These are phyloP conservation scores for Recurvirostra avosetta DNA, from an alignment of 2,113 vertebrate genomes.

Conservation along the genomic window DNA sequence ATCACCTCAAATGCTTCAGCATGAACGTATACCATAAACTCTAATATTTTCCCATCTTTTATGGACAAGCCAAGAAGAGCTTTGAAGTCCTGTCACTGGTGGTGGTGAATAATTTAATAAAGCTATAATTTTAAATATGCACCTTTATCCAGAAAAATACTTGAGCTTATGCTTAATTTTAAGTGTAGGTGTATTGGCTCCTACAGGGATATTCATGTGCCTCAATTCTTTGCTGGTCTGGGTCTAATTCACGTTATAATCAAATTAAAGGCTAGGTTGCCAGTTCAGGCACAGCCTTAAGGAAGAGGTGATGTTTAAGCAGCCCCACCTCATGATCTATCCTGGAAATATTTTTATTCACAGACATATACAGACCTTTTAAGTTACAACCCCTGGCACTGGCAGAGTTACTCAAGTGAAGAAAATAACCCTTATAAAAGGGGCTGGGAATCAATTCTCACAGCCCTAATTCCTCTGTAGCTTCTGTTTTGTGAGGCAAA, in stretches of 20 bases:
- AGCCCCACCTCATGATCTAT: background rate
- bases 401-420: background rate
- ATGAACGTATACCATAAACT: background rate
- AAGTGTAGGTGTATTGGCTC: background rate
- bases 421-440: background rate
- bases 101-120: constrained; percentile 24
- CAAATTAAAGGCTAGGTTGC: background rate
- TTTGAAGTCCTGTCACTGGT: background rate
- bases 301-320: background rate
- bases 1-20: constrained; percentile 4
- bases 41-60: background rate
- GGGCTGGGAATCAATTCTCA: background rate
- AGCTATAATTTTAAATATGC: background rate
- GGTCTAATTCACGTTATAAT: background rate
- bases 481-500: background rate
- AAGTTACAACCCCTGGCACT: background rate
- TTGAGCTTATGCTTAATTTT: background rate
- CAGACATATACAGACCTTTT: background rate
- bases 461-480: background rate
- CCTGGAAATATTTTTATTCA: background rate
- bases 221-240: background rate
- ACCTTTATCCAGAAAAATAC: background rate
- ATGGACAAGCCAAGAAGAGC: background rate
- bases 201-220: background rate
- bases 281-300: background rate